Conservation (phyloP, 2,888 invertebrate genomes). For the Phrixothrix hirtus region DNA sequence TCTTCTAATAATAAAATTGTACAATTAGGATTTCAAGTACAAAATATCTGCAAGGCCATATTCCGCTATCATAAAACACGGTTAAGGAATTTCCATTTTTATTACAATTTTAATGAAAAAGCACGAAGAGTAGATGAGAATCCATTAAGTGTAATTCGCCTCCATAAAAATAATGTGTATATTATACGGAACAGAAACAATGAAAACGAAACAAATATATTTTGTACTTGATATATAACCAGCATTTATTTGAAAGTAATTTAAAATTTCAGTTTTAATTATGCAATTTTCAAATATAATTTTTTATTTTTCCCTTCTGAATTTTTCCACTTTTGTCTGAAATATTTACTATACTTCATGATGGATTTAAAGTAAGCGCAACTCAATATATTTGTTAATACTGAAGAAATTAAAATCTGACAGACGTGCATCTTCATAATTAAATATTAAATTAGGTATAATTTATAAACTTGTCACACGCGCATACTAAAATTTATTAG, state of each 20-base stretch:
- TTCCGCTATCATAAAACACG: constrained; percentile 21
- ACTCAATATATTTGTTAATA: too few relatives aligned
- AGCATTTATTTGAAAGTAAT: constrained; percentile 13
- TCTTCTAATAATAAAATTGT: too few relatives aligned
- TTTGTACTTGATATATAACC: neutral
- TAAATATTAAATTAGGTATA: constrained; percentile 28
- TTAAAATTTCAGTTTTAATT: constrained; percentile 11
- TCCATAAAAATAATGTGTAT: constrained; percentile 38
- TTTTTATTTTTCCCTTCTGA: too few relatives aligned
- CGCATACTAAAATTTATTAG: constrained; percentile 25
- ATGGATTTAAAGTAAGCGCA: too few relatives aligned
- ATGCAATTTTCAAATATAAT: neutral
- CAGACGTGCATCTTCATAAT: constrained; percentile 36
- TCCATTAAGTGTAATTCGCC: constrained; percentile 43
- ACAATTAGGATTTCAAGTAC: neutral
- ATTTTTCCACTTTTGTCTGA: too few relatives aligned
- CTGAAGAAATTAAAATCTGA: too few relatives aligned
- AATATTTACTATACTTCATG: too few relatives aligned
- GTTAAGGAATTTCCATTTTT: constrained; percentile 46
- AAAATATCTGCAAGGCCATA: constrained; percentile 14
- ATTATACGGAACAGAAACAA: constrained; percentile 38
- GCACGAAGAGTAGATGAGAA: constrained; percentile 42
- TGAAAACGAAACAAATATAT: constrained; percentile 12
- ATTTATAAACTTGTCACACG: constrained; percentile 22
- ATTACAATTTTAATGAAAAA: constrained; percentile 48